A percentile compares a stretch with the other conserved stretches of the same genome.
These are phyloP conservation scores for Patella depressa DNA, from an alignment of 2,888 invertebrate genomes.

Conservation along the genomic window DNA sequence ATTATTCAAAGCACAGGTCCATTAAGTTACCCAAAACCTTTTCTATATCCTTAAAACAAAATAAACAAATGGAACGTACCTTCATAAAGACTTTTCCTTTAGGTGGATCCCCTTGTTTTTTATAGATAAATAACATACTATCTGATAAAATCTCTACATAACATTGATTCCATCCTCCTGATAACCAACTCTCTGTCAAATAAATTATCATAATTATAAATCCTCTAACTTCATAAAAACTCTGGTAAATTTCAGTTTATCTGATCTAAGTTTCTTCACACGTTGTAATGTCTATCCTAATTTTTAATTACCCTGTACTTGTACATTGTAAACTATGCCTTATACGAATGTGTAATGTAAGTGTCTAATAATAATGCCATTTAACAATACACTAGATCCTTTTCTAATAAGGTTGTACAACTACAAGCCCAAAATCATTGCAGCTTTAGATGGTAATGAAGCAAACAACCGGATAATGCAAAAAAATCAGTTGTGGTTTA, in stretches of 20 bases:
- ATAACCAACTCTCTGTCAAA: constrained; percentile 82
- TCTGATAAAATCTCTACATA: constrained; percentile 88
- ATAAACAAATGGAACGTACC: constrained; percentile 36
- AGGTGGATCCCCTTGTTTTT: constrained; percentile 76
- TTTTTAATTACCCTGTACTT: too few relatives aligned
- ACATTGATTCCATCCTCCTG: constrained; percentile 86
- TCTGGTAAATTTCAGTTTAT: background rate
- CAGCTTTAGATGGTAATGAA: too few relatives aligned
- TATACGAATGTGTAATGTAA: background rate
- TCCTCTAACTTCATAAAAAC: background rate
- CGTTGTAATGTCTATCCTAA: too few relatives aligned
- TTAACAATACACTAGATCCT: too few relatives aligned
- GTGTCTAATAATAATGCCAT: background rate
- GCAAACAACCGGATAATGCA: too few relatives aligned
- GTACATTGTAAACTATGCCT: too few relatives aligned
- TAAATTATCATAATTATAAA: constrained; percentile 17
- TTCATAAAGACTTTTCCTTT: constrained; percentile 78
- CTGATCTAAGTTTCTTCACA: background rate
- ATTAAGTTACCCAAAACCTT: too few relatives aligned
- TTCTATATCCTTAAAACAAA: too few relatives aligned
- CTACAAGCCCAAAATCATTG: too few relatives aligned
- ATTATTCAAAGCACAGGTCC: too few relatives aligned
- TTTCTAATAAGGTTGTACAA: too few relatives aligned
- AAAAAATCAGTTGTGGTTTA: too few relatives aligned
- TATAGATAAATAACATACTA: constrained; percentile 89